phyloP scores from a whole-genome alignment of 2,113 vertebrate species.

The Toxotes chatareus region DNA sequence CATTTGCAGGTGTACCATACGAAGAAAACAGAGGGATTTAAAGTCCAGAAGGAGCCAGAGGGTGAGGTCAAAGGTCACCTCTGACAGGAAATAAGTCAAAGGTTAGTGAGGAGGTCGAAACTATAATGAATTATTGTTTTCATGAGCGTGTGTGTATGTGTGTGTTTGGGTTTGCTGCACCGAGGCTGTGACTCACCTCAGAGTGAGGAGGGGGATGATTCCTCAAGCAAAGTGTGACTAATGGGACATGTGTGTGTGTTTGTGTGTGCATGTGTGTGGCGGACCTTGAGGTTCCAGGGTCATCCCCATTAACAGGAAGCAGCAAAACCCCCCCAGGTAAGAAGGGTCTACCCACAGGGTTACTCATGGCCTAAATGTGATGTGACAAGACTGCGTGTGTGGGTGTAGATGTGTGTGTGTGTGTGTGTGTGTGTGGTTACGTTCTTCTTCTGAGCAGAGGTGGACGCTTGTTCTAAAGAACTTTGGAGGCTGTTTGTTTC shows the following conservation, averaged over 20 bases:
- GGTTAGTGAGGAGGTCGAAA: neutral
- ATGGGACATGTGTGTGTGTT: constrained; percentile 39
- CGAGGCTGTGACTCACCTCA: constrained; percentile 38
- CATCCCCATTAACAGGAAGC: constrained; percentile 37
- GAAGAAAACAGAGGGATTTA: too few species aligned
- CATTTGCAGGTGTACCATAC: too few species aligned
- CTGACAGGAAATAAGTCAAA: neutral
- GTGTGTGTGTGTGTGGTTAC: constrained; percentile 24
- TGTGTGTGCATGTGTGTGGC: constrained; percentile 8
- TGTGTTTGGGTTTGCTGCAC: constrained; percentile 22
- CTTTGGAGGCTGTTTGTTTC: constrained; percentile 42
- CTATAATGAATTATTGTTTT: constrained; percentile 3
- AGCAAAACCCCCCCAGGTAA: constrained; percentile 47
- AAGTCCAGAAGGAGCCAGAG: neutral
- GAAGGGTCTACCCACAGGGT: constrained; percentile 49
- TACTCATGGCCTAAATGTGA: constrained; percentile 61
- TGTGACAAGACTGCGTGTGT: constrained; percentile 57
- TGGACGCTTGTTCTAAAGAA: constrained; percentile 23
- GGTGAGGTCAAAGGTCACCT: constrained; percentile 18
- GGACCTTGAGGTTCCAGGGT: constrained; percentile 39
- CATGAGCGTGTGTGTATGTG: neutral
- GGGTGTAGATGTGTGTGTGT: constrained; percentile 23
- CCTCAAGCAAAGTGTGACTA: constrained; percentile 63
- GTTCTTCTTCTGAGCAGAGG: constrained; percentile 9
- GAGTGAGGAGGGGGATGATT: neutral